Evolutionary conservation across 2,113 vertebrate species (phyloP).

Genomic region (Tychaedon coryphoeus): DNA sequence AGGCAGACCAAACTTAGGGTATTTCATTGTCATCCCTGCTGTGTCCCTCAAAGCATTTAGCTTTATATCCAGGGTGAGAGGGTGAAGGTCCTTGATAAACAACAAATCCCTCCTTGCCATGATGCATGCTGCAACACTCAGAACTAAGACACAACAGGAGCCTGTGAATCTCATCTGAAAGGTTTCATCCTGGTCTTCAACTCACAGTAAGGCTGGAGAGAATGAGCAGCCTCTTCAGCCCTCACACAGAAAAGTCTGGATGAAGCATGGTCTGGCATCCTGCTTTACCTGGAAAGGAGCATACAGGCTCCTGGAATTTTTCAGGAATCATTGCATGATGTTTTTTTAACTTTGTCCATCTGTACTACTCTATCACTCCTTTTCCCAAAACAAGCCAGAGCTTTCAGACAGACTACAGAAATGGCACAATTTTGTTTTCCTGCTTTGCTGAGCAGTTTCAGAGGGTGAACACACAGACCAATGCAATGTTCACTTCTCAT

Average conservation of each 20-base stretch:
- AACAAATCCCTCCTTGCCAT: background rate
- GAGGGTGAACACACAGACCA: background rate
- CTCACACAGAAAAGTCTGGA: background rate
- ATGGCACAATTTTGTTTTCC: background rate
- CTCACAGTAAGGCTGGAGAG: fast-evolving
- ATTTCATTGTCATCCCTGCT: background rate
- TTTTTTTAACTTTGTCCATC: background rate
- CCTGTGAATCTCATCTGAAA: background rate
- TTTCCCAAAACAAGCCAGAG: background rate
- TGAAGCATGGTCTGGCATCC: background rate
- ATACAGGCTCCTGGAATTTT: background rate
- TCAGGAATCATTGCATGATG: background rate
- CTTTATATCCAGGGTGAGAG: background rate
- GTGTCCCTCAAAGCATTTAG: background rate
- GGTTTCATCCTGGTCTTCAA: background rate
- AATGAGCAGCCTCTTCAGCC: background rate
- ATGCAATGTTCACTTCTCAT: background rate
- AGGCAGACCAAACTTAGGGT: background rate
- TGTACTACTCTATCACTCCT: background rate
- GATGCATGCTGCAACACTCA: background rate
- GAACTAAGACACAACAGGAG: background rate
- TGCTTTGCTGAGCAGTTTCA: background rate
- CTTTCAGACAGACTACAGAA: background rate
- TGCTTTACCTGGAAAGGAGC: background rate
- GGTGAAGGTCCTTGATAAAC: background rate